Evolutionary conservation across 2,113 vertebrate species (phyloP).

Genomic region (Tretioscincus oriximinensis): DNA sequence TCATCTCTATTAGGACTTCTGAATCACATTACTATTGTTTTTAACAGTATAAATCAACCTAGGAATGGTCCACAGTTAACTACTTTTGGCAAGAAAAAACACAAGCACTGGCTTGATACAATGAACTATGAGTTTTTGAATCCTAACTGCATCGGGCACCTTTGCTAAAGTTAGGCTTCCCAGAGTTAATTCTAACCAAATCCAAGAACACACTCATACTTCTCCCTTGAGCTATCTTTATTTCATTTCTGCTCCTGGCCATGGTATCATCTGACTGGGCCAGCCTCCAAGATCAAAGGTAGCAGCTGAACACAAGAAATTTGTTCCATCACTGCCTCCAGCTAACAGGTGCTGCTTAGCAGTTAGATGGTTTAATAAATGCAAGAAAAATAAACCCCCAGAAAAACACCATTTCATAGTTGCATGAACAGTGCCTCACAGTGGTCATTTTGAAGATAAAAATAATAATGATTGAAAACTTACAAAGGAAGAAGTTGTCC

Average conservation of each 20-base stretch:
- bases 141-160: neutral
- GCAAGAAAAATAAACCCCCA: too few relatives aligned
- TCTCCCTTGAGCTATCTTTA: too few relatives aligned
- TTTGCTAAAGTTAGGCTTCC: neutral
- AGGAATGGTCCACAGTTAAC: neutral
- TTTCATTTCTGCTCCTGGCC: neutral
- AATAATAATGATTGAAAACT: neutral
- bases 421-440: conserved; percentile 6
- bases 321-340: neutral
- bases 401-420: neutral
- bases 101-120: neutral
- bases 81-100: neutral
- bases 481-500: neutral
- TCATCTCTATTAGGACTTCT: too few relatives aligned
- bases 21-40: neutral
- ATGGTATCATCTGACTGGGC: too few relatives aligned
- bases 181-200: neutral
- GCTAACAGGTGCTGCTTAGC: neutral
- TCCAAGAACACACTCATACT: neutral
- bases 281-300: neutral
- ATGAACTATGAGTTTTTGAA: neutral
- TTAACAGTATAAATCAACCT: neutral
- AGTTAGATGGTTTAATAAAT: neutral
- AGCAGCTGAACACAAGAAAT: neutral
- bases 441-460: neutral